Conservation (phyloP, 2,113 vertebrate genomes). For the Paratilapia polleni region DNA sequence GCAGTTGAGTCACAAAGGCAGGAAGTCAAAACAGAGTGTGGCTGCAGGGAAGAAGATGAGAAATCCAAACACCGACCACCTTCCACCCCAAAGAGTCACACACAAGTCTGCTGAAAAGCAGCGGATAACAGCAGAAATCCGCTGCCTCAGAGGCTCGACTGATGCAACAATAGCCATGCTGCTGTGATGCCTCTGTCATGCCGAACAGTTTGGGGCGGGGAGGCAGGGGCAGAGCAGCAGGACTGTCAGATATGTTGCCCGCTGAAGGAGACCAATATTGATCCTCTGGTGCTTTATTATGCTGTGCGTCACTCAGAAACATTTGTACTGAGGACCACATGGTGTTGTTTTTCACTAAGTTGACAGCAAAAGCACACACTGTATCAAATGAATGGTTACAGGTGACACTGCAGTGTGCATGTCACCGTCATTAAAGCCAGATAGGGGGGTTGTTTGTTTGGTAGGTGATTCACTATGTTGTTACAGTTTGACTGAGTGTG, state of each 20-base stretch:
- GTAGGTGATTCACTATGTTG: neutral
- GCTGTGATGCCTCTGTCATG: conserved; percentile 16
- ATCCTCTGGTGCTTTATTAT: conserved; percentile 14
- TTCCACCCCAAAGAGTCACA: neutral
- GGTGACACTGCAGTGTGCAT: neutral
- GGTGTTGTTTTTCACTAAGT: neutral
- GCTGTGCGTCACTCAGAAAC: neutral
- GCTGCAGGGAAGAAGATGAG: conserved; percentile 9
- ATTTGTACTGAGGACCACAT: neutral
- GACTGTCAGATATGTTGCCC: conserved; percentile 21
- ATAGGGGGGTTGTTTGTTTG: neutral
- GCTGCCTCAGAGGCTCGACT: conserved; percentile 5
- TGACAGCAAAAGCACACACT: neutral
- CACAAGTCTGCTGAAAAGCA: neutral
- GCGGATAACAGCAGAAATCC: conserved; percentile 30
- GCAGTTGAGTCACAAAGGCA: conserved; percentile 15
- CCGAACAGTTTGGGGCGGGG: neutral
- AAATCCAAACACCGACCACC: conserved; percentile 5
- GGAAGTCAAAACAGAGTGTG: conserved; percentile 13
- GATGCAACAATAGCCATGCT: neutral
- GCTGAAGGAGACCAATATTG: conserved; percentile 14
- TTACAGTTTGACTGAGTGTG: neutral
- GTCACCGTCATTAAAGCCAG: neutral
- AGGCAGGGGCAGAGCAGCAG: neutral
- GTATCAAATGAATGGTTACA: neutral